phyloP scores from a whole-genome alignment of 2,113 vertebrate species.

The Eublepharis macularius region DNA sequence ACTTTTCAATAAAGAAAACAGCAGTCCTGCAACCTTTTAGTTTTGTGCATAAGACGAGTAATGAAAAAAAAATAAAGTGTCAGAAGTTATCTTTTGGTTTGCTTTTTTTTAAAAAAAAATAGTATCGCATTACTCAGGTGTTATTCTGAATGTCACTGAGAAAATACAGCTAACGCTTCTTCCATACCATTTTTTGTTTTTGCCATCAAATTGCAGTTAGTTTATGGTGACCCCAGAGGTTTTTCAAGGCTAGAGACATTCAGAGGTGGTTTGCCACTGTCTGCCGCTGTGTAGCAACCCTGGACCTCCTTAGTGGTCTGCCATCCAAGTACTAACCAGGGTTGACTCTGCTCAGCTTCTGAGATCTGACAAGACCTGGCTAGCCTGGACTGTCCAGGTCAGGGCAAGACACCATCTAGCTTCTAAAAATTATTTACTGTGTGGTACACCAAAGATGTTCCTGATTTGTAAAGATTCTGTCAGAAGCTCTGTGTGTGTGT shows the following conservation, averaged over 20 bases:
- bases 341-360: too few species aligned
- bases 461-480: not conserved
- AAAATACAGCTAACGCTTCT: not conserved
- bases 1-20: conserved; percentile 1
- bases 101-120: not conserved
- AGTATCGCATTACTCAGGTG: too few species aligned
- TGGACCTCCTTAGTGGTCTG: too few species aligned
- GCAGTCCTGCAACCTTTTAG: not conserved
- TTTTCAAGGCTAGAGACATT: too few species aligned
- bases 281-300: too few species aligned
- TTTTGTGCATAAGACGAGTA: not conserved
- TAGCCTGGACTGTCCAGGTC: too few species aligned
- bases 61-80: conserved; percentile 26
- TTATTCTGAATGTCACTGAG: not conserved
- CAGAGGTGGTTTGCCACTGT: too few species aligned
- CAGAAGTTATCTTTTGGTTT: not conserved
- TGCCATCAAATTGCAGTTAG: too few species aligned
- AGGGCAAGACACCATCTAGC: too few species aligned
- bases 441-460: not conserved
- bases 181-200: not conserved
- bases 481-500: not conserved
- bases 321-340: too few species aligned
- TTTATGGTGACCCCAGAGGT: too few species aligned
- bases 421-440: not conserved
- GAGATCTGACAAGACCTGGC: too few species aligned